A percentile compares a stretch with the other conserved stretches of the same genome.
phyloP scores from a whole-genome alignment of 2,113 vertebrate species.

The Felis catus region DNA sequence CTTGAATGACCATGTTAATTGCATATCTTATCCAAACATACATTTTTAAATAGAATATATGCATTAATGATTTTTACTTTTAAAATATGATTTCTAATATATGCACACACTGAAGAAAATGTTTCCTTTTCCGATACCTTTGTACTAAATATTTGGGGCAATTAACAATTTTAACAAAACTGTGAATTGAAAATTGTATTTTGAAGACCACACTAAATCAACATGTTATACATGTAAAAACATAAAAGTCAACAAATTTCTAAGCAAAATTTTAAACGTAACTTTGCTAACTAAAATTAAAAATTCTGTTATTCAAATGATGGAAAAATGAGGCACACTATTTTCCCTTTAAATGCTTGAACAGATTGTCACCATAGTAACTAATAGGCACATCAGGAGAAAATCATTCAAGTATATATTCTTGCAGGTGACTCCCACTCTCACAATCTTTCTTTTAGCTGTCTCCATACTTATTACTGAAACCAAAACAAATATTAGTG shows the following conservation, averaged over 20 bases:
- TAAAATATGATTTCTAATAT: background rate
- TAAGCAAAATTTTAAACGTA: background rate
- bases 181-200: background rate
- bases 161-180: background rate
- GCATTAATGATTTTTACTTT: background rate
- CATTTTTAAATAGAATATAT: background rate
- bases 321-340: background rate
- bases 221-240: background rate
- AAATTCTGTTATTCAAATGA: conserved; percentile 27
- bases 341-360: conserved; percentile 65
- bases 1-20: background rate
- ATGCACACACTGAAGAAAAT: background rate
- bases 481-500: conserved; percentile 53
- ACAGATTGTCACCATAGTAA: conserved; percentile 64
- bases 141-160: background rate
- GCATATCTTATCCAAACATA: background rate
- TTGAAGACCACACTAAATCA: background rate
- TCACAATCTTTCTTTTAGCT: background rate
- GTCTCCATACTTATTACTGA: conserved; percentile 13
- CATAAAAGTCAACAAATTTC: background rate
- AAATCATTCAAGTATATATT: conserved; percentile 53
- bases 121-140: background rate
- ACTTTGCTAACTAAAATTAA: conserved; percentile 8
- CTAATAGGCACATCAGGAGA: conserved; percentile 7
- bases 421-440: conserved; percentile 36